These are phyloP conservation scores for Spheniscus humboldti DNA, from an alignment of 2,797 vertebrate species.

Conservation along the genomic window DNA sequence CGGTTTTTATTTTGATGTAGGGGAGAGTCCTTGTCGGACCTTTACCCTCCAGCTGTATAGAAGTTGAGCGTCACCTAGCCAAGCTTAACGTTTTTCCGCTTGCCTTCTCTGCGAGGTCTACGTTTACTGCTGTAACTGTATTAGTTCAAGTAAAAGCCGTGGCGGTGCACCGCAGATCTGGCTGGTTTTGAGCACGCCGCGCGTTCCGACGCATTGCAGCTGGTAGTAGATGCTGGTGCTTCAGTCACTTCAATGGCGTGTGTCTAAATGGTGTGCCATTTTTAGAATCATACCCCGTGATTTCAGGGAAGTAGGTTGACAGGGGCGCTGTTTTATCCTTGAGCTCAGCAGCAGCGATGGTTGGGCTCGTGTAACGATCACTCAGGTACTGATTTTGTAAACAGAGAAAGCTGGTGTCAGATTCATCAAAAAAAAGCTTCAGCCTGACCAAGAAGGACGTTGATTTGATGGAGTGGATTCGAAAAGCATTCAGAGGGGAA, in stretches of 20 bases:
- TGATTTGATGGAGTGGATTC: not conserved
- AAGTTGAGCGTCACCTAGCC: not conserved
- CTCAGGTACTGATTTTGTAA: accelerated
- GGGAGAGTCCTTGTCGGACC: not conserved
- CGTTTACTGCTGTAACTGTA: not conserved
- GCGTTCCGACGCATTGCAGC: not conserved
- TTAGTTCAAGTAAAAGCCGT: not conserved
- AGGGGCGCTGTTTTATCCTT: not conserved
- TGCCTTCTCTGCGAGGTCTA: not conserved
- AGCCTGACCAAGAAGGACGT: not conserved
- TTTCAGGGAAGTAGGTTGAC: not conserved
- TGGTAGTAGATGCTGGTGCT: not conserved
- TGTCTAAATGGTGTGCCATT: not conserved
- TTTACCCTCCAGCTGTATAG: not conserved
- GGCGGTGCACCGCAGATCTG: no score
- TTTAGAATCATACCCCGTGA: not conserved
- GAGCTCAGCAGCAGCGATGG: not conserved
- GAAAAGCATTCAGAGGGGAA: not conserved
- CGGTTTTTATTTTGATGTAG: not conserved
- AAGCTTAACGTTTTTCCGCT: not conserved
- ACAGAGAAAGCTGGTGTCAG: not conserved
- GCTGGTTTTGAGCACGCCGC: not conserved
- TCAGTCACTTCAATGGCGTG: not conserved
- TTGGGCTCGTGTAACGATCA: accelerated
- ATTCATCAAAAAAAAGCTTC: not conserved